phyloP scores from a whole-genome alignment of 2,888 invertebrate species.

The Punctoribates punctum region DNA sequence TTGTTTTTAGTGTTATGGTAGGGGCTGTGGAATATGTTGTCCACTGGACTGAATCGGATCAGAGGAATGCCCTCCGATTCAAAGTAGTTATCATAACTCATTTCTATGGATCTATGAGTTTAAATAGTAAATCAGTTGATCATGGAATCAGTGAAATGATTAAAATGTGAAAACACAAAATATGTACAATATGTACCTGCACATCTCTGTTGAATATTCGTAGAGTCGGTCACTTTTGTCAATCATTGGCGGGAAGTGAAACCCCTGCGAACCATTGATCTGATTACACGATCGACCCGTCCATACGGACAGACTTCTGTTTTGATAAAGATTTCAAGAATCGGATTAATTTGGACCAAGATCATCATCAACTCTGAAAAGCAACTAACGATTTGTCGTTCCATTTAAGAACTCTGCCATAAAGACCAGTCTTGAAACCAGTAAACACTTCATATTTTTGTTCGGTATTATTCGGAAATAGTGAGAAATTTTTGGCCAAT shows the following conservation, averaged over 20 bases:
- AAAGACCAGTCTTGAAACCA: slow-evolving; percentile 29
- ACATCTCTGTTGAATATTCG: slow-evolving; percentile 50
- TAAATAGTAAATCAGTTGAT: too few species aligned
- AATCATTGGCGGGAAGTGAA: slow-evolving; percentile 49
- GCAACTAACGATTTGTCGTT: slow-evolving; percentile 41
- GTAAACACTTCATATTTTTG: slow-evolving; percentile 35
- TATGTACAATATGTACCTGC: too few species aligned
- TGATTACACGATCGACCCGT: slow-evolving; percentile 48
- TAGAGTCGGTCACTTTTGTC: slow-evolving; percentile 47
- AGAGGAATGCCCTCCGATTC: slow-evolving; percentile 32
- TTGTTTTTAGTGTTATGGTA: slow-evolving; percentile 29
- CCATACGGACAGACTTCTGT: slow-evolving; percentile 48
- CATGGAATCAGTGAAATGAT: too few species aligned
- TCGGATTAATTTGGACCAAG: too few species aligned
- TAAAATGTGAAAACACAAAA: too few species aligned
- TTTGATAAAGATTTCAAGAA: slow-evolving; percentile 12
- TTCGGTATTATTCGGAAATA: slow-evolving; percentile 26
- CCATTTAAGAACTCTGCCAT: slow-evolving; percentile 38
- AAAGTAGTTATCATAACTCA: background rate
- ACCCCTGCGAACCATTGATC: slow-evolving; percentile 51
- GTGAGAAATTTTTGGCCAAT: slow-evolving; percentile 12
- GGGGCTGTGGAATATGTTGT: slow-evolving; percentile 39
- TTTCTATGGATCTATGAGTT: slow-evolving; percentile 32
- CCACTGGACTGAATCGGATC: slow-evolving; percentile 34
- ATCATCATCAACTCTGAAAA: too few species aligned